phyloP scores from a whole-genome alignment of 2,113 vertebrate genomes.

The Pangasianodon hypophthalmus region DNA sequence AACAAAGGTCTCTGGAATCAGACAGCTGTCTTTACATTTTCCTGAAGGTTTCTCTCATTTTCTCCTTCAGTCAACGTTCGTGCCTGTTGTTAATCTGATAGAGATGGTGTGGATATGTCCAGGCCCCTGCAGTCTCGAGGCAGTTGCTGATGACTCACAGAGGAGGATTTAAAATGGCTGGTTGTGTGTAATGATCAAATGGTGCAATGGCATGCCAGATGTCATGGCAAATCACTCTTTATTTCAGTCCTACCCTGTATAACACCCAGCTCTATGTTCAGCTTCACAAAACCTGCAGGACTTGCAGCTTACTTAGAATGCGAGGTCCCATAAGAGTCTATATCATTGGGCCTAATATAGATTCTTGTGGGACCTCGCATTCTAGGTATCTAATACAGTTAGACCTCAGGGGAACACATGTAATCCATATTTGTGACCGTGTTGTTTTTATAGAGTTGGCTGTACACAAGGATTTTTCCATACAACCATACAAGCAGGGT shows the following conservation, averaged over 20 bases:
- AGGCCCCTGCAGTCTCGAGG: slow-evolving; percentile 26
- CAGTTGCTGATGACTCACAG: slow-evolving; percentile 47
- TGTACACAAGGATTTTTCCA: not conserved
- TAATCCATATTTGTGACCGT: too few relatives aligned
- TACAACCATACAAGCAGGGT: not conserved
- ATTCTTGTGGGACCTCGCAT: slow-evolving; percentile 22
- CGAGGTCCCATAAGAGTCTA: too few relatives aligned
- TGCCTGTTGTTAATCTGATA: slow-evolving; percentile 44
- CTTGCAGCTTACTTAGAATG: too few relatives aligned
- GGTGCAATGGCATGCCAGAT: slow-evolving; percentile 41
- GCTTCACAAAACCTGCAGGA: slow-evolving; percentile 14
- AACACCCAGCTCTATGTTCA: slow-evolving; percentile 23
- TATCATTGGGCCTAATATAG: slow-evolving; percentile 3
- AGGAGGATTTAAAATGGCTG: slow-evolving; percentile 40
- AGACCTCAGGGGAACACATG: not conserved
- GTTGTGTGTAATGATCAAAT: slow-evolving; percentile 46
- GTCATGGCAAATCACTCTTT: slow-evolving; percentile 33
- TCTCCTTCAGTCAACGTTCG: slow-evolving; percentile 14
- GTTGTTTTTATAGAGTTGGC: not conserved
- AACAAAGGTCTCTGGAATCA: slow-evolving; percentile 19
- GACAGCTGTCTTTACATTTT: slow-evolving; percentile 11
- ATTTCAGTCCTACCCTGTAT: slow-evolving; percentile 5
- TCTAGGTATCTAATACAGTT: slow-evolving; percentile 1
- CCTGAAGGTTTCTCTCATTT: slow-evolving; percentile 16
- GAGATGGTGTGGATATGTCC: slow-evolving; percentile 35